A percentile compares a stretch with the other conserved stretches of the same genome.
phyloP scores from a whole-genome alignment of 2,797 vertebrate genomes.

The Ctenopoma kingsleyae region DNA sequence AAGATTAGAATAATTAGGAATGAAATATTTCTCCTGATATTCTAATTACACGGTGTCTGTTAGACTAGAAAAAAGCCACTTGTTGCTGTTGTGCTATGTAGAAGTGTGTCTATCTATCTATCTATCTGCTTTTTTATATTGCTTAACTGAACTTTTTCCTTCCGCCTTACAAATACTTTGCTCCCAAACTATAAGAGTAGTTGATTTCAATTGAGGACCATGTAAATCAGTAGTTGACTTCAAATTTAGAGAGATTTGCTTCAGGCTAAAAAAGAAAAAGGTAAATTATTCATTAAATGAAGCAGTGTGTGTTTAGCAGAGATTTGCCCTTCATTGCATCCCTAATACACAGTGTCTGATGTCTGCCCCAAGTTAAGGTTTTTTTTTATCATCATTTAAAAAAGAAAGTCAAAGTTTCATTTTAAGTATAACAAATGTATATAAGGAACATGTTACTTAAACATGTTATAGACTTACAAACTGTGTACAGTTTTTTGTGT shows the following conservation, averaged over 20 bases:
- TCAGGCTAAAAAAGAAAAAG: neutral
- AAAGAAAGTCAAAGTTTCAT: neutral
- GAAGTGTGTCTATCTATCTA: neutral
- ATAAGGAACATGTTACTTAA: neutral
- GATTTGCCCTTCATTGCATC: neutral
- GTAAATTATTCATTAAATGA: neutral
- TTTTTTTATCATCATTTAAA: neutral
- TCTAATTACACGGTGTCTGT: neutral
- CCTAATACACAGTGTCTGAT: neutral
- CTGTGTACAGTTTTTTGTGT: neutral
- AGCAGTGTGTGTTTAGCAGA: neutral
- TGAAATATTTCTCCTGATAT: neutral
- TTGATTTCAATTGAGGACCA: neutral
- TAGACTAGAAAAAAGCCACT: slow-evolving; percentile 23
- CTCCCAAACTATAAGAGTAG: neutral
- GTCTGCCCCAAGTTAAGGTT: neutral
- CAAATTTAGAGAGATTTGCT: neutral
- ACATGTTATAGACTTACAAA: neutral
- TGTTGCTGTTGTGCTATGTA: slow-evolving; percentile 43
- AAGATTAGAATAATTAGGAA: too few species aligned
- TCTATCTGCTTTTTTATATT: neutral
- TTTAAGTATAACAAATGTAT: neutral
- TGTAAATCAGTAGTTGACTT: neutral
- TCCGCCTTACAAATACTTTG: too few species aligned
- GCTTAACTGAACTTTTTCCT: too few species aligned